Base-by-base conservation (phyloP, 2,113 vertebrate species). In the Nicator chloris region DNA sequence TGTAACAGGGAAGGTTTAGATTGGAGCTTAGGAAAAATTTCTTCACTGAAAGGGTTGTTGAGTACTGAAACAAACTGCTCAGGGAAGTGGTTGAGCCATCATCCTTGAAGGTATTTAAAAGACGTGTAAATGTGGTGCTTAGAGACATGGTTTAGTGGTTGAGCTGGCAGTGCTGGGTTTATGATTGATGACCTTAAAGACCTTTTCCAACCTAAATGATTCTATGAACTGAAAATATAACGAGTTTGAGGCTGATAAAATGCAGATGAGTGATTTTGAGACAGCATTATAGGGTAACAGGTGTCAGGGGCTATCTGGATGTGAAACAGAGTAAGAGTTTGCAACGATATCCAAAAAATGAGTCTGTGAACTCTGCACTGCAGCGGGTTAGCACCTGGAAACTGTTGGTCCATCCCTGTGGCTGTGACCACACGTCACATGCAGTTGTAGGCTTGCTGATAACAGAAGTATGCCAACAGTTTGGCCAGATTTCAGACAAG, bases 401-500 rank as follows among this genome's bases (percentile, higher is more conserved):
- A 61, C 66, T 82, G 49, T 8, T 69, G 59, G 88, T 54, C 75
- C 66, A 33, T 65, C 28, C 4, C 71, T 65, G 65, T 0, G 15
- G 40, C 73, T 88, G 50, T 60, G 78, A 61, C 81, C 65, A 76
- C 24, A 16, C 1, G 1, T 54, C 2, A 10, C 79, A 40, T 37
- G 64, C 82, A 95, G 59, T 83, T 83, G 78, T 49, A 90, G 79
- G 27, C 71, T 59, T 90, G 69, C 92, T 90, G 90, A 96, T 93
- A 94, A 92, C 47, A 93, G 60, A 95, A 94, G 39, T 40, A 95
- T 92, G 82, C 86, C 72, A 88, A 90, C 66, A 61, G 79, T 56
- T 70, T 88, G 78, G 85, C 90, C 93, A 73, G 54, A 83, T 95
- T 93, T 85, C 93, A 95, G 87, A 69, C 45, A 80, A 50, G 21